phyloP scores from a whole-genome alignment of 1,140 invertebrate species.

The Hypsibius dujardini region DNA sequence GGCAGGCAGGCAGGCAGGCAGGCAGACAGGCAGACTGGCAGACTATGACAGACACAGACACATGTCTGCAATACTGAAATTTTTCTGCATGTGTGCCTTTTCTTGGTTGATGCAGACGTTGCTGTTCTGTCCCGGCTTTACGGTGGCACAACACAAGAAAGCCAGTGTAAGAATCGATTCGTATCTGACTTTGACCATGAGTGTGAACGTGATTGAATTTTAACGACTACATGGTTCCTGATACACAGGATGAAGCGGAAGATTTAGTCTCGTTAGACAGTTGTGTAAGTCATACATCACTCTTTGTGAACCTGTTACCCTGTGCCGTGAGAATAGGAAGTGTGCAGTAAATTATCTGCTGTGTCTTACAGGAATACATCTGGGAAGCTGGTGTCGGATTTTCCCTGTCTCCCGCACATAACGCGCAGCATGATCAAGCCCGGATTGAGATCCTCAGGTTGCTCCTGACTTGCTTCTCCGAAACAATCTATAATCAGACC shows the following conservation, averaged over 20 bases:
- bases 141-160: slow-evolving; percentile 44
- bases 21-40: too few relatives aligned
- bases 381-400: slow-evolving; percentile 99
- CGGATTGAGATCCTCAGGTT: slow-evolving; percentile 82
- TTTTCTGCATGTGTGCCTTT: slow-evolving; percentile 3
- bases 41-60: too few relatives aligned
- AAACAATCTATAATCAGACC: slow-evolving; percentile 81
- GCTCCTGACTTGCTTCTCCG: slow-evolving; percentile 83
- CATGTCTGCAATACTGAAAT: too few relatives aligned
- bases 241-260: slow-evolving; percentile 68
- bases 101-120: slow-evolving; percentile 33
- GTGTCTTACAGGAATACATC: too few relatives aligned
- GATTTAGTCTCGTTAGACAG: slow-evolving; percentile 87
- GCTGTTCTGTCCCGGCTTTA: slow-evolving; percentile 96
- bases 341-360: too few relatives aligned
- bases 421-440: slow-evolving; percentile 62
- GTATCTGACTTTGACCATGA: slow-evolving; percentile 35
- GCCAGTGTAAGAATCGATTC: slow-evolving; percentile 23
- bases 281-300: too few relatives aligned
- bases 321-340: too few relatives aligned
- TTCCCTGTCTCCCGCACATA: slow-evolving; percentile 65
- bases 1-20: too few relatives aligned
- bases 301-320: too few relatives aligned
- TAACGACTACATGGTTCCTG: slow-evolving; percentile 19
- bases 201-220: slow-evolving; percentile 20